Percentiles rank a stretch among this genome's conserved stretches.
phyloP scores from a whole-genome alignment of 2,113 vertebrate genomes.

The Trematocara unimaculatum region DNA sequence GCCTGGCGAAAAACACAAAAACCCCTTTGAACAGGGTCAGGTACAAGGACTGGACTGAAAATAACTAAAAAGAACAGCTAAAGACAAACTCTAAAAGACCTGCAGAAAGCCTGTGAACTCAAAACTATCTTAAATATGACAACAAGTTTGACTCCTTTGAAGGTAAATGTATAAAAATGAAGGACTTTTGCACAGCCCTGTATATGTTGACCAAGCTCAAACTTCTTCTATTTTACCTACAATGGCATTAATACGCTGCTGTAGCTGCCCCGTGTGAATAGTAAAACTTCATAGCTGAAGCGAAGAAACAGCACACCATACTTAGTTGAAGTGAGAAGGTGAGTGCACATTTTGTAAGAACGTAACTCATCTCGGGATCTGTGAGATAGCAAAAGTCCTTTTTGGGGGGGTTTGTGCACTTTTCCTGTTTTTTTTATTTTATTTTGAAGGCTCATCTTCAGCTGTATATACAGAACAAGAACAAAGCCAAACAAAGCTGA shows the following conservation, averaged over 20 bases:
- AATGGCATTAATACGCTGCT: background rate
- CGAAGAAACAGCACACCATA: background rate
- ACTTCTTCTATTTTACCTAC: background rate
- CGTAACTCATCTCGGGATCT: background rate
- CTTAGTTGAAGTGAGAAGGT: background rate
- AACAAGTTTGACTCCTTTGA: background rate
- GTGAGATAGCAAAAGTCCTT: background rate
- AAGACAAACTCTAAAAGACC: background rate
- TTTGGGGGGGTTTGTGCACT: background rate
- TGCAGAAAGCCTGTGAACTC: background rate
- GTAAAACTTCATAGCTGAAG: background rate
- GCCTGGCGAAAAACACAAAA: background rate
- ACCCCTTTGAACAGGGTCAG: background rate
- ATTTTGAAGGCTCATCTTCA: background rate
- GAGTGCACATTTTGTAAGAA: background rate
- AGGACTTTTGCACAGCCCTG: background rate
- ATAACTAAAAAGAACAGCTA: background rate
- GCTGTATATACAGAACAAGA: background rate
- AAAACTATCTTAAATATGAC: background rate
- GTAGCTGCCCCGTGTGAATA: background rate
- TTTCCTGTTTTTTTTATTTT: accelerated
- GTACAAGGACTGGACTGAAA: background rate
- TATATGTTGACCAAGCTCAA: background rate
- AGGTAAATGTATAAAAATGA: background rate
- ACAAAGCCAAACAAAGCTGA: background rate